Conservation (phyloP, 2,888 invertebrate genomes). For the Taphrorychus bicolor region DNA sequence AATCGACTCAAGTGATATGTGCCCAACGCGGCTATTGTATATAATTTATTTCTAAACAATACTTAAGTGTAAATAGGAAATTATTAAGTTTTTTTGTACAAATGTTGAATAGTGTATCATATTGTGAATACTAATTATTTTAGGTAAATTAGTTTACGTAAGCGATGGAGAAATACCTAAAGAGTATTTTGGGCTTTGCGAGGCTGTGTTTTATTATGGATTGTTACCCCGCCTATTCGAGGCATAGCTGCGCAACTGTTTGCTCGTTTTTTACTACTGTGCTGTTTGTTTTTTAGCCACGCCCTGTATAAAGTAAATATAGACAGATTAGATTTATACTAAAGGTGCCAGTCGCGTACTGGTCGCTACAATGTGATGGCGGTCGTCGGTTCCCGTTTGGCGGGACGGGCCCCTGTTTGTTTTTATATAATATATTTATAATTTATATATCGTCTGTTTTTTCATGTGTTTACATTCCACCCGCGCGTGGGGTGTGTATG, state of each 20-base stretch:
- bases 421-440: slow-evolving; percentile 59
- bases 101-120: slow-evolving; percentile 46
- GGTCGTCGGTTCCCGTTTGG: slow-evolving; percentile 43
- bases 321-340: slow-evolving; percentile 43
- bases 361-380: slow-evolving; percentile 59
- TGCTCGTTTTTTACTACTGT: slow-evolving; percentile 50
- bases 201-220: slow-evolving; percentile 66
- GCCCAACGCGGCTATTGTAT: slow-evolving; percentile 39
- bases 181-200: slow-evolving; percentile 65
- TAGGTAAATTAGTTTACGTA: slow-evolving; percentile 14
- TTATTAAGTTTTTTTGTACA: slow-evolving; percentile 40
- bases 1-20: slow-evolving; percentile 39
- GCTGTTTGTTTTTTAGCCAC: slow-evolving; percentile 53
- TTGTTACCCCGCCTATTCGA: slow-evolving; percentile 56
- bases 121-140: slow-evolving; percentile 47
- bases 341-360: slow-evolving; percentile 54
- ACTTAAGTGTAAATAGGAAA: slow-evolving; percentile 45
- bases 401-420: slow-evolving; percentile 53
- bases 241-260: slow-evolving; percentile 56
- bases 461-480: slow-evolving; percentile 55
- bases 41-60: too few species aligned
- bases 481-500: slow-evolving; percentile 56
- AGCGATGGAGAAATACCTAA: slow-evolving; percentile 58
- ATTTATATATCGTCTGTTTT: slow-evolving; percentile 58
- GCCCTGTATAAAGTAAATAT: slow-evolving; percentile 51